Base-by-base conservation (phyloP, 2,888 invertebrate genomes). In the Metalampra italica region DNA sequence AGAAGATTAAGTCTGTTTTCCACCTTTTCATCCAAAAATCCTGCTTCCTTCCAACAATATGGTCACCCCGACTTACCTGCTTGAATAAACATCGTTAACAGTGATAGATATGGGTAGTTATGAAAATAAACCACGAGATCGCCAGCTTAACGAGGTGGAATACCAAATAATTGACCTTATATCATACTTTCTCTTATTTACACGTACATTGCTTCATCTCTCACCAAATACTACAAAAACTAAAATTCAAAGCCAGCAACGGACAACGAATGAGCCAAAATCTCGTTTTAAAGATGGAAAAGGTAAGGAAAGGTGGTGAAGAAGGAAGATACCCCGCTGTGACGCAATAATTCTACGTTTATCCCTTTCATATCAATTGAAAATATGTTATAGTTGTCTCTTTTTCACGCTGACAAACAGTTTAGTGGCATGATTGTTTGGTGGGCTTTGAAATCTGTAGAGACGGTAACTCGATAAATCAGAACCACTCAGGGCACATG, bases 41-140 rank as follows among this genome's bases (percentile, higher is more conserved):
- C 39, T 29, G 8, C 38, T 3, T n/a, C 11, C 9, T 34, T 4
- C 12, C 13, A 13, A 55, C 56, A 14, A 11, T 48, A 59, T 83
- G 72, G 81, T 57, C 68, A 71, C 75, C 55, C 44, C 36, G 65
- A 54, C 61, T 62, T 71, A 77, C 74, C 78, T 75, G 84, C 82
- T 88, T 88, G 86, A 87, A 87, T 87, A 88, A 87, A 88, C 88
- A 87, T 88, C 87, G 87, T 87, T 87, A 88, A 87, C 88, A 84
- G 84, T 88, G 88, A 88, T 87, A 87, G 88, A 88, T 88, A 83
- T 76, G 79, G 79, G 80, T 87, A 82, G 84, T 86, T 87, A 86
- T 79, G 85, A 85, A 87, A 87, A 88, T 87, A 87, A 87, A 88
- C 82, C 78, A 87, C 84, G 82, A 84, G 73, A 75, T 70, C 63